Base-by-base conservation (phyloP, 2,113 vertebrate species). In the Cyprinodon tularosa region DNA sequence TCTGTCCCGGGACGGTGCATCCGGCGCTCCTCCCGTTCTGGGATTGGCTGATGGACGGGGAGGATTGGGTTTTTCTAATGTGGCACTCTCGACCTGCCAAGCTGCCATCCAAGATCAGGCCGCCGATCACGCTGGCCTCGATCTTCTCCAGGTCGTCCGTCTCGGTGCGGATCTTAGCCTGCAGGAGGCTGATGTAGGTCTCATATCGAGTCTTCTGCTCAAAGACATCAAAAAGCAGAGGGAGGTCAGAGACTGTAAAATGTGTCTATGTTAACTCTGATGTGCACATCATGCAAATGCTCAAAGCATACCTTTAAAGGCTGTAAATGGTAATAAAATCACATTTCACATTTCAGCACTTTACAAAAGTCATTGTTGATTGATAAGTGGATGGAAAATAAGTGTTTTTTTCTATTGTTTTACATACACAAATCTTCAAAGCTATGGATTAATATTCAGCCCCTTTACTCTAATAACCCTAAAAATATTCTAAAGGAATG, bases 91-190 rank as follows among this genome's bases (percentile, higher is more conserved):
- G 95, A 0, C 93, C 93, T 17, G 95, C 95, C 68, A 88, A 67
- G 45, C 78, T 71, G 0, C 83, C 86, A 36, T 91, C 91, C 44
- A 68, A 77, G 45, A 90, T 70, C 53, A 89, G 68, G 9, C 93
- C 87, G 4, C 94, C 93, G 86, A 97, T 95, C 81, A 98, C 91
- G 62, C 93, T 94, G 71, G 95, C 95, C 91, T 99, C 97, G 0
- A 98, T 97, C 91, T 96, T 96, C 90, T 98, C 97, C 86, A 99
- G 91, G 89, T 99, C 97, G 17, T 99, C 97, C 0, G 95, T 97
- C 73, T 96, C 96, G 0, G 94, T 94, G 6, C 94, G 94, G 80
- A 97, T 93, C 91, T 98, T 99, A 86, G 96, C 94, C 87, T 95
- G 95, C 86, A 99, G 93, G 68, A 99, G 95, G 85, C 93, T 96